A percentile compares a stretch with the other conserved stretches of the same genome.
Conservation (phyloP, 2,113 vertebrate genomes). For the Rhadina sibilatrix region DNA sequence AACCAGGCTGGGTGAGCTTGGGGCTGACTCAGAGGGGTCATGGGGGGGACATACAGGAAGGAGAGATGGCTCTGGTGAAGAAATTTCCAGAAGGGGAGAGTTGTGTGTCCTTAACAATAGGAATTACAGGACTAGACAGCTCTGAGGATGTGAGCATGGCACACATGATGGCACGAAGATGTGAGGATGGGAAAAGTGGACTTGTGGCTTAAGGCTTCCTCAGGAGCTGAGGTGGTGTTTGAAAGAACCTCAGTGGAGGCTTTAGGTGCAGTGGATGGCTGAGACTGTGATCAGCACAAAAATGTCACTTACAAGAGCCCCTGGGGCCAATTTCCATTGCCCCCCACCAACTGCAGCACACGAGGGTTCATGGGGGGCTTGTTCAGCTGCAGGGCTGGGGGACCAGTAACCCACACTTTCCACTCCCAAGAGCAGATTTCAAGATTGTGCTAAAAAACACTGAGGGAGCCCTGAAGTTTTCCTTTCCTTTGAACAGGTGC, state of each 20-base stretch:
- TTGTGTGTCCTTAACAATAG: rapidly evolving
- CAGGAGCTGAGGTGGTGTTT: not conserved
- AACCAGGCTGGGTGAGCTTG: not conserved
- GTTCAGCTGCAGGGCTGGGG: not conserved
- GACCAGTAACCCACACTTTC: not conserved
- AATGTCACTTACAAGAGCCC: not conserved
- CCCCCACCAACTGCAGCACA: not conserved
- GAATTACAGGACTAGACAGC: not conserved
- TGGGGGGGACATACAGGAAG: not conserved
- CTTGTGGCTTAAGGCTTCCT: not conserved
- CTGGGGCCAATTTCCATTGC: not conserved
- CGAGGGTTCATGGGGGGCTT: rapidly evolving
- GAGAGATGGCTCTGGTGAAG: not conserved
- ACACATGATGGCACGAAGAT: too few species aligned
- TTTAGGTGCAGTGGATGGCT: not conserved
- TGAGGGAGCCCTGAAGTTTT: not conserved
- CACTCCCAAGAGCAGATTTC: not conserved
- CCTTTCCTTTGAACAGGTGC: not conserved
- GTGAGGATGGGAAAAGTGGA: not conserved
- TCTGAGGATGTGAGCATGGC: not conserved
- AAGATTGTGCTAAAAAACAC: not conserved
- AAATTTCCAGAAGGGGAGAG: not conserved
- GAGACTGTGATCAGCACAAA: not conserved
- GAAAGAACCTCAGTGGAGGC: rapidly evolving
- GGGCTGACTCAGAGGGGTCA: not conserved